Evolutionary conservation across 2,113 vertebrate species (phyloP).

Genomic region (Chaenogobius annularis): DNA sequence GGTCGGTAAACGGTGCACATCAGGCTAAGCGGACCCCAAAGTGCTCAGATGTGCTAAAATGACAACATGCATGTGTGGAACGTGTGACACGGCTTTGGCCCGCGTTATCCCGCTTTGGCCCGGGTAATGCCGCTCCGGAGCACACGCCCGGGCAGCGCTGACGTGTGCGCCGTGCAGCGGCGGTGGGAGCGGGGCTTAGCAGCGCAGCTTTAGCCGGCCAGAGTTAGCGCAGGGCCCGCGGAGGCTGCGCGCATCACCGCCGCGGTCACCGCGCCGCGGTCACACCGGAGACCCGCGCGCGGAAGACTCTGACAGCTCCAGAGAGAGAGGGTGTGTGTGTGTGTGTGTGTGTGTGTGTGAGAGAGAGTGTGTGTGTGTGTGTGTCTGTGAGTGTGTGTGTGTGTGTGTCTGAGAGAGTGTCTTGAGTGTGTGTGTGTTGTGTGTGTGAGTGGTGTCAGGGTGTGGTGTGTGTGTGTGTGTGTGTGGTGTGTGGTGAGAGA

Average conservation of each 20-base stretch:
- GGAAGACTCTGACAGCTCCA: no score
- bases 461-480: no score
- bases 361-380: no score
- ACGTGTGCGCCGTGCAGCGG: not conserved
- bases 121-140: not conserved
- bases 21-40: not conserved
- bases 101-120: not conserved
- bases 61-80: not conserved
- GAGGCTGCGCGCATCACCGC: not conserved
- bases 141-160: not conserved
- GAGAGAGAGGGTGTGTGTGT: no score
- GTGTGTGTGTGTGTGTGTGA: no score
- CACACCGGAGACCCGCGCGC: no score
- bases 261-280: not conserved
- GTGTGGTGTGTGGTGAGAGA: no score
- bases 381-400: no score
- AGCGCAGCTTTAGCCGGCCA: not conserved
- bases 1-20: not conserved
- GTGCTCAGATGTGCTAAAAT: not conserved
- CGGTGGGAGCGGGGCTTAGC: not conserved
- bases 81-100: not conserved
- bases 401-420: no score
- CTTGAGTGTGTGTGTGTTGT: no score
- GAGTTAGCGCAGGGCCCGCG: slow-evolving; percentile 1
- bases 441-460: no score